These are phyloP conservation scores for Drosophila setosimentum DNA, from an alignment of 2,888 invertebrate genomes.

Conservation along the genomic window DNA sequence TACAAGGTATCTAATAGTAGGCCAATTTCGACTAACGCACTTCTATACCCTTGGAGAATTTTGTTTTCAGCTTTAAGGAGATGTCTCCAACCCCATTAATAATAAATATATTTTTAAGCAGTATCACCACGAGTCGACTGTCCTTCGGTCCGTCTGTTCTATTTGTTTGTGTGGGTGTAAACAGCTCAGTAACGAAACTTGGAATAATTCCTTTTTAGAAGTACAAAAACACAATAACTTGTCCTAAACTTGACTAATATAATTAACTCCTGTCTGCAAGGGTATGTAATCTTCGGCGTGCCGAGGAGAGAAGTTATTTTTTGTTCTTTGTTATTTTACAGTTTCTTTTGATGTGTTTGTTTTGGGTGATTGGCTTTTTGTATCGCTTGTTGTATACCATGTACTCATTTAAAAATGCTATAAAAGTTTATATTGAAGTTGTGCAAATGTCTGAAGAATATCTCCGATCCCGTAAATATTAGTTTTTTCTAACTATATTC, in stretches of 20 bases:
- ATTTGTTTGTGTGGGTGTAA: neutral
- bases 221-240: neutral
- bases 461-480: neutral
- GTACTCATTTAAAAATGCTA: neutral
- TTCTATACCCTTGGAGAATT: neutral
- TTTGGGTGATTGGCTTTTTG: neutral
- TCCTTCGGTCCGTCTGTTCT: neutral
- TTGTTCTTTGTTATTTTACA: neutral
- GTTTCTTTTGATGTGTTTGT: neutral
- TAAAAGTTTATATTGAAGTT: neutral
- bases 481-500: neutral
- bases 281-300: neutral
- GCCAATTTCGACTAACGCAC: neutral
- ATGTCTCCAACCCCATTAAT: neutral
- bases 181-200: neutral
- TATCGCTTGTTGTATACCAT: constrained; percentile 1
- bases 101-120: neutral
- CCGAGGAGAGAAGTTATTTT: neutral
- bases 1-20: neutral
- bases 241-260: neutral
- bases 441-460: neutral
- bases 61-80: neutral
- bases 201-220: neutral
- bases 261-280: neutral
- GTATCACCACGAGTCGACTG: neutral